A percentile compares a stretch with the other conserved stretches of the same genome.
These are phyloP conservation scores for Enteromius argenteus DNA, from an alignment of 2,797 vertebrate genomes.

Conservation along the genomic window DNA sequence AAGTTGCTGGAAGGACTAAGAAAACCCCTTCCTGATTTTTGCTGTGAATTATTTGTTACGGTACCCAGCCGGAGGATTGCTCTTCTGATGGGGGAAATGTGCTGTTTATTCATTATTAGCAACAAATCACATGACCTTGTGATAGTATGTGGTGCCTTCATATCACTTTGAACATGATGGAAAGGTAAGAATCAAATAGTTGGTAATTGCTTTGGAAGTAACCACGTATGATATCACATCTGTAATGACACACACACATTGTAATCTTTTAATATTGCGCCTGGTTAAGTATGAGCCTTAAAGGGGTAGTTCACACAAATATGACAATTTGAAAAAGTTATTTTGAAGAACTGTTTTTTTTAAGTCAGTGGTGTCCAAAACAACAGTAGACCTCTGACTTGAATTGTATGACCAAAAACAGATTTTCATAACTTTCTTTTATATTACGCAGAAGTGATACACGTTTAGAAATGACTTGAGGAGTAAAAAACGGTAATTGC, in stretches of 20 bases:
- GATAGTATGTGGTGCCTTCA: conserved; percentile 23
- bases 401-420: too few relatives aligned
- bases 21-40: conserved; percentile 71
- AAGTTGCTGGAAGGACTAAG: conserved; percentile 69
- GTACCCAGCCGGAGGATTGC: conserved; percentile 47
- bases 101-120: conserved; percentile 36
- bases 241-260: conserved; percentile 11
- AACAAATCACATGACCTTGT: conserved; percentile 6
- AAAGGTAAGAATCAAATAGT: neutral
- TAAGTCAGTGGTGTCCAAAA: neutral
- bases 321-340: neutral
- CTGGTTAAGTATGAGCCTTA: conserved; percentile 6
- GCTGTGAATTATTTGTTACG: conserved; percentile 81
- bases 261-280: neutral
- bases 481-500: neutral
- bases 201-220: conserved; percentile 32
- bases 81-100: conserved; percentile 41
- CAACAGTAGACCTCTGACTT: neutral
- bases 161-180: conserved; percentile 10
- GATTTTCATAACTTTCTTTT: neutral
- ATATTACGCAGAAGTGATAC: neutral
- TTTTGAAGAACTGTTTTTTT: neutral
- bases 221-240: conserved; percentile 24
- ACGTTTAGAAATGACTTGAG: neutral
- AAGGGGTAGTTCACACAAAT: neutral